phyloP scores from a whole-genome alignment of 2,888 invertebrate species.

The Rhamnusium bicolor region DNA sequence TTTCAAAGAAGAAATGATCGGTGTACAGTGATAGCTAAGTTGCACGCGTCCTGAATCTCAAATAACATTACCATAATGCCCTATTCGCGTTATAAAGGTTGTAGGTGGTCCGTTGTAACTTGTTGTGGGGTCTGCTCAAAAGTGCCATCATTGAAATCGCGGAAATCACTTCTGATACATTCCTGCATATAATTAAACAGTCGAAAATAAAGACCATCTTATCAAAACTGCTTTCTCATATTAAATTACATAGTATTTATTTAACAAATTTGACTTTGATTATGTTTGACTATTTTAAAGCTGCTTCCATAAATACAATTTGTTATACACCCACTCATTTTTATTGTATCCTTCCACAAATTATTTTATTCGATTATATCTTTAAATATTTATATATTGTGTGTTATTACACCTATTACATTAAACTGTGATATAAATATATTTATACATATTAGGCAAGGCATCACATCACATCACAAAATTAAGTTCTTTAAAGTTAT shows the following conservation, averaged over 20 bases:
- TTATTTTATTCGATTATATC: conserved; percentile 14
- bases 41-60: conserved; percentile 52
- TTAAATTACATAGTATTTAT: conserved; percentile 22
- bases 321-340: conserved; percentile 22
- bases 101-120: conserved; percentile 51
- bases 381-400: conserved; percentile 26
- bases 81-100: conserved; percentile 46
- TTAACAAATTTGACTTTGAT: conserved; percentile 28
- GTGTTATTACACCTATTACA: conserved; percentile 23
- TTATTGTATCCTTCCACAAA: conserved; percentile 22
- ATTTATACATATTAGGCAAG: conserved; percentile 29
- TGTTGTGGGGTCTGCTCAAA: conserved; percentile 52
- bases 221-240: conserved; percentile 16
- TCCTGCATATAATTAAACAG: conserved; percentile 26
- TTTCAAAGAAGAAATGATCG: conserved; percentile 31
- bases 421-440: background rate
- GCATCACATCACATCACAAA: conserved; percentile 11
- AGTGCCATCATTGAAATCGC: conserved; percentile 50
- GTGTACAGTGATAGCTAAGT: conserved; percentile 36
- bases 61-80: conserved; percentile 52
- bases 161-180: conserved; percentile 46
- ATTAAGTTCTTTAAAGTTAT: too few relatives aligned
- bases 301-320: conserved; percentile 25
- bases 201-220: background rate
- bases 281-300: conserved; percentile 13